Evolutionary conservation across 2,888 invertebrate genomes (phyloP).

Genomic region (Polymixis lichenea): DNA sequence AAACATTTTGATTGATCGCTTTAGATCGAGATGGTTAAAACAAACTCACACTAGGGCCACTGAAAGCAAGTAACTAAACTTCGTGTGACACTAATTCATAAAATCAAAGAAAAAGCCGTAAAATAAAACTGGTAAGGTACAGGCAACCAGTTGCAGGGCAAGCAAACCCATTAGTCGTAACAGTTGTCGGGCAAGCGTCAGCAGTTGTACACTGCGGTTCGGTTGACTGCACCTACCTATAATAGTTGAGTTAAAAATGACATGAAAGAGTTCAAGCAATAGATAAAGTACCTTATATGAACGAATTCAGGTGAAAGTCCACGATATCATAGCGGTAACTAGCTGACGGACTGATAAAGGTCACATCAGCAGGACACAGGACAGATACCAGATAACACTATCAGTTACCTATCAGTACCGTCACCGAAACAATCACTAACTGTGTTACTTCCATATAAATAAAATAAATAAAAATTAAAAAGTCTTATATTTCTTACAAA

Average conservation of each 20-base stretch:
- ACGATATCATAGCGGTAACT: constrained; percentile 24
- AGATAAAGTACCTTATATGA: not conserved
- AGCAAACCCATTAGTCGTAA: not conserved
- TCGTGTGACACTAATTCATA: not conserved
- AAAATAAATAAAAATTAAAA: no score
- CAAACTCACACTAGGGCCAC: no score
- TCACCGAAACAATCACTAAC: constrained; percentile 24
- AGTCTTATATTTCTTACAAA: no score
- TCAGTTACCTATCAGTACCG: constrained; percentile 51
- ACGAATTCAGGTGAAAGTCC: constrained; percentile 41
- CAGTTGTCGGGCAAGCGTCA: not conserved
- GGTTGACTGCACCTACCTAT: no score
- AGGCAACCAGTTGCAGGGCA: not conserved
- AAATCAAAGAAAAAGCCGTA: not conserved
- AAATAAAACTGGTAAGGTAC: not conserved
- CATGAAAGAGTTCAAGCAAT: not conserved
- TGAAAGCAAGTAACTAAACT: not conserved
- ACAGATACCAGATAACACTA: constrained; percentile 53
- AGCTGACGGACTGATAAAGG: constrained; percentile 49
- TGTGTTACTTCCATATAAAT: not conserved
- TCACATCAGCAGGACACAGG: constrained; percentile 48
- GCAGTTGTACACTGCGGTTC: no score
- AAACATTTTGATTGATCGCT: no score
- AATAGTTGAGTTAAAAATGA: no score
- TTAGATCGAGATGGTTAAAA: no score